These are phyloP conservation scores for Troides oblongomaculatus DNA, from an alignment of 2,888 invertebrate species.

Conservation along the genomic window DNA sequence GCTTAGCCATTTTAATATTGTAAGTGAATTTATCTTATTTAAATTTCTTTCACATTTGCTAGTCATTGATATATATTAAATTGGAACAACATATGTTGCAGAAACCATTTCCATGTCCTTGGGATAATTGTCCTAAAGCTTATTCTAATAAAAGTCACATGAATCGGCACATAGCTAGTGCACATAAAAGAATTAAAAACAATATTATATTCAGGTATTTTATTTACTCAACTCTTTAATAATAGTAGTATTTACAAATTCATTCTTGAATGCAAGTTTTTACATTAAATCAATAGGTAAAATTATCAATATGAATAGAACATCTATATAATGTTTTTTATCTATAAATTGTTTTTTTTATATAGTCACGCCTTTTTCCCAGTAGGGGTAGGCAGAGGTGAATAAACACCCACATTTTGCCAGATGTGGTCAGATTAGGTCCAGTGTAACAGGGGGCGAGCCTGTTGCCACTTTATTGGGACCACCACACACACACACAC, in stretches of 20 bases:
- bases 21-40: slow-evolving; percentile 49
- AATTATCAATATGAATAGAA: neutral
- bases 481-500: no score
- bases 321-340: neutral
- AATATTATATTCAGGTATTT: slow-evolving; percentile 58
- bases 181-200: slow-evolving; percentile 57
- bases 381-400: no score
- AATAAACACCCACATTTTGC: no score
- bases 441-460: no score
- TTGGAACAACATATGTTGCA: slow-evolving; percentile 41
- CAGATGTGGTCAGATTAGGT: no score
- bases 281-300: neutral
- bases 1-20: slow-evolving; percentile 78
- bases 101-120: slow-evolving; percentile 81
- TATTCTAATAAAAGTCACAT: slow-evolving; percentile 82
- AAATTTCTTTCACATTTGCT: neutral
- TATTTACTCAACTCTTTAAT: neutral
- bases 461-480: no score
- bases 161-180: slow-evolving; percentile 77
- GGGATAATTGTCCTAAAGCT: slow-evolving; percentile 80
- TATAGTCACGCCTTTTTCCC: no score
- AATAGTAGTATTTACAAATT: neutral
- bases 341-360: no score
- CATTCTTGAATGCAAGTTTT: neutral
- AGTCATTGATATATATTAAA: neutral